A percentile compares a stretch with the other conserved stretches of the same genome.
Conservation (phyloP, 2,113 vertebrate genomes). For the Rhynchomys soricoides region DNA sequence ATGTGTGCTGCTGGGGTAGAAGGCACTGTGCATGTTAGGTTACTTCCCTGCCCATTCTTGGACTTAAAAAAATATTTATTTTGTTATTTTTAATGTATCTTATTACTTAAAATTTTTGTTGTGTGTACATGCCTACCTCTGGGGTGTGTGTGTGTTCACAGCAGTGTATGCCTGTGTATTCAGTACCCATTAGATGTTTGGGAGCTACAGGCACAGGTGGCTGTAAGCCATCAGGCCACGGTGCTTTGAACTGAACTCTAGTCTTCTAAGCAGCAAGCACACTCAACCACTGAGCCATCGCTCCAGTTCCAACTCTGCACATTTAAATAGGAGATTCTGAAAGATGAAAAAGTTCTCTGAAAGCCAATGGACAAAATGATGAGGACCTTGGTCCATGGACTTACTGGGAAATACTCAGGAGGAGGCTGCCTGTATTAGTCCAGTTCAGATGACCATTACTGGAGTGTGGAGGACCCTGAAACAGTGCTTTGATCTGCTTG, state of each 20-base stretch:
- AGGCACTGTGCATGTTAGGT: neutral
- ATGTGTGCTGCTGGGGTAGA: neutral
- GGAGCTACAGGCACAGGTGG: neutral
- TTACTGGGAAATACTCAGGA: neutral
- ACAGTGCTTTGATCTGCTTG: neutral
- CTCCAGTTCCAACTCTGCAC: neutral
- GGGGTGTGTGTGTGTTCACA: neutral
- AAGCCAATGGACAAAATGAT: neutral
- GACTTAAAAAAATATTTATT: neutral
- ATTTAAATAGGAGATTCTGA: constrained; percentile 15
- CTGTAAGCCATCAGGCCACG: neutral
- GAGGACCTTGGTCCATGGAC: neutral
- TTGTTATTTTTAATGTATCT: neutral
- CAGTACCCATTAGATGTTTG: neutral
- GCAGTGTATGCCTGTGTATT: neutral
- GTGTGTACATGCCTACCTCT: neutral
- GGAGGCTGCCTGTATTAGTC: neutral
- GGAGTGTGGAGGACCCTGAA: neutral
- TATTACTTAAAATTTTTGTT: neutral
- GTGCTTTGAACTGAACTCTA: neutral
- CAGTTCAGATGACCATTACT: neutral
- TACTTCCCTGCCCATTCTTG: neutral
- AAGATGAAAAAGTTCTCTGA: neutral
- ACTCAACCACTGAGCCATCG: neutral
- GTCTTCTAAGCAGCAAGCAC: neutral